Conservation (phyloP, 2,113 vertebrate genomes). For the Oryzias javanicus region DNA sequence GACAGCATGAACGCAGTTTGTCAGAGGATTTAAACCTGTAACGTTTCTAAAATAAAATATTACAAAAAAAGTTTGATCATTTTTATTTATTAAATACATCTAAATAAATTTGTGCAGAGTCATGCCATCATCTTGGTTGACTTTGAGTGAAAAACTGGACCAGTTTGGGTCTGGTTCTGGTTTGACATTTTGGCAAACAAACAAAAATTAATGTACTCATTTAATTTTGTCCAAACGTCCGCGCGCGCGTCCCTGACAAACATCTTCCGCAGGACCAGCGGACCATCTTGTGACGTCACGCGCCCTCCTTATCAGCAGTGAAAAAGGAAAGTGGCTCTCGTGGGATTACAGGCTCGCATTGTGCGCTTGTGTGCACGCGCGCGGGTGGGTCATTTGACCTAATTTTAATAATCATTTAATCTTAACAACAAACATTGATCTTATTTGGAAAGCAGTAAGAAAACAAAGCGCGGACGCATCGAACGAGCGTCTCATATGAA, state of each 20-base stretch:
- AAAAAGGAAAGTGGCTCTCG: constrained; percentile 69
- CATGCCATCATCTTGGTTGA: no score
- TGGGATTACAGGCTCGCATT: constrained; percentile 53
- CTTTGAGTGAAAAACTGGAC: no score
- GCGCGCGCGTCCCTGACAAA: neutral
- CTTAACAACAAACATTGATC: constrained; percentile 37
- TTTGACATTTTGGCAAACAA: neutral
- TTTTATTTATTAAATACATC: no score
- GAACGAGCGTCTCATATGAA: no score
- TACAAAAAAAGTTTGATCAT: no score
- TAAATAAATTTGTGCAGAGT: no score
- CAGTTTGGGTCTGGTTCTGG: no score
- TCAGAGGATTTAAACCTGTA: neutral
- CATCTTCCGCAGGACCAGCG: neutral
- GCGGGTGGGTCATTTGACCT: constrained; percentile 59
- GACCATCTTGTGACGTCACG: constrained; percentile 43
- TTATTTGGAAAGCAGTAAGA: no score
- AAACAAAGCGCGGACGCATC: no score
- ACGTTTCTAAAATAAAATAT: neutral
- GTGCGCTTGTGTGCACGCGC: constrained; percentile 36
- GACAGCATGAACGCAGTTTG: constrained; percentile 39
- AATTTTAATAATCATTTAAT: constrained; percentile 53
- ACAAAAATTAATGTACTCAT: no score
- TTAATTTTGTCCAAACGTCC: neutral
- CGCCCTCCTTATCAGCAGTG: constrained; percentile 31